Evolutionary conservation across 2,797 vertebrate genomes (phyloP).

Genomic region (Anomalospiza imberbis): DNA sequence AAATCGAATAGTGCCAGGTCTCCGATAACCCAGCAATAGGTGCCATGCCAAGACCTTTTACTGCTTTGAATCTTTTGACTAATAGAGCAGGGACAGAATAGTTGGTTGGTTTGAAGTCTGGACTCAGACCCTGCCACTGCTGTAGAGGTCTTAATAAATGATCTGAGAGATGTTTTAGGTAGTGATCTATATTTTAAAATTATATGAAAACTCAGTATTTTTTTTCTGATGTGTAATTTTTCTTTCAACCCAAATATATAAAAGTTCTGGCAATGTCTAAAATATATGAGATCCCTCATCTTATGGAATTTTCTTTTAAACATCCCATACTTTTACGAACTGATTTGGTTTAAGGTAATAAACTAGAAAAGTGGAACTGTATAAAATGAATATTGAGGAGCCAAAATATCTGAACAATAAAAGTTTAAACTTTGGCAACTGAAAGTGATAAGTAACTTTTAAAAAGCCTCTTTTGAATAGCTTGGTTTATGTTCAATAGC

Average conservation of each 20-base stretch:
- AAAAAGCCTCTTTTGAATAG: not conserved
- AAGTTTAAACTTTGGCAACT: slow-evolving; percentile 10
- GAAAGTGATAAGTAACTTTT: not conserved
- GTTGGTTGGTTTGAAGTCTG: not conserved
- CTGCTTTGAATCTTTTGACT: not conserved
- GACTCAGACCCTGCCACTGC: not conserved
- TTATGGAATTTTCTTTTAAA: slow-evolving; percentile 14
- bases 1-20: not conserved
- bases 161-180: not conserved
- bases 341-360: slow-evolving; percentile 18
- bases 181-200: not conserved
- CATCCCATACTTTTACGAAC: not conserved
- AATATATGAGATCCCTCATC: not conserved
- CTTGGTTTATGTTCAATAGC: not conserved
- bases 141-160: not conserved
- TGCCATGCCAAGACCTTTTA: not conserved
- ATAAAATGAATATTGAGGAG: not conserved
- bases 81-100: not conserved
- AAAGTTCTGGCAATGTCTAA: not conserved
- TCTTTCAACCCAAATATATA: not conserved
- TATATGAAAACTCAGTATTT: not conserved
- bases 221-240: not conserved
- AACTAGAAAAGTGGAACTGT: slow-evolving; percentile 14
- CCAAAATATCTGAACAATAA: not conserved
- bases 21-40: not conserved